Percentiles rank a stretch among this genome's conserved stretches.
phyloP scores from a whole-genome alignment of 2,797 vertebrate genomes.

The Lacerta viridis region DNA sequence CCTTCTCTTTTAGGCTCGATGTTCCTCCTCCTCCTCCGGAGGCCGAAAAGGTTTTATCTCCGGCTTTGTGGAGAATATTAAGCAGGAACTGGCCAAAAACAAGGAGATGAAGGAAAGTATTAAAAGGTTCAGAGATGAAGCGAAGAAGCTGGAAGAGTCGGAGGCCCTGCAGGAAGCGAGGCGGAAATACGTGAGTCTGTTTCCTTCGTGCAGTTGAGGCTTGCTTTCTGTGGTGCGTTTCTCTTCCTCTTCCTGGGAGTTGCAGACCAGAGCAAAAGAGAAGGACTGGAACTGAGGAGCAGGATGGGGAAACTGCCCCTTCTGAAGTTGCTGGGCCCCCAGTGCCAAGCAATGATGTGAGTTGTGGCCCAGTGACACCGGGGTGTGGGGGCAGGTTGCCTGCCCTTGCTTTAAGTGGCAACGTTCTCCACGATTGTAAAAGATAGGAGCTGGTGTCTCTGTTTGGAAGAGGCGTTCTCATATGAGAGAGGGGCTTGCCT shows the following conservation, averaged over 20 bases:
- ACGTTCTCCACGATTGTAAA: too few species aligned
- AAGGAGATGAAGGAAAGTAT: constrained; percentile 98
- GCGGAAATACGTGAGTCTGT: constrained; percentile 91
- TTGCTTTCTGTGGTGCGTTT: neutral
- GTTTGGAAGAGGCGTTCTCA: too few species aligned
- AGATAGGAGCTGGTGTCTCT: too few species aligned
- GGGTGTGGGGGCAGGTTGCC: too few species aligned
- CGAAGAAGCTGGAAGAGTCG: constrained; percentile 94
- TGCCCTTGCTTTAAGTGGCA: too few species aligned
- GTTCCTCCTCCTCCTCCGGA: constrained; percentile 78
- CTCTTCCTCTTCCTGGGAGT: neutral
- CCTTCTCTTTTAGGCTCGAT: constrained; percentile 76
- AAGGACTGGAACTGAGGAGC: neutral
- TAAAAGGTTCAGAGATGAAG: constrained; percentile 94
- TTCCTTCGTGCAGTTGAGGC: too few species aligned
- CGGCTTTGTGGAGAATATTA: constrained; percentile 92
- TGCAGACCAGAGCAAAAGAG: neutral
- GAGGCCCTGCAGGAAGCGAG: constrained; percentile 92
- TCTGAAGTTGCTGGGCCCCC: too few species aligned
- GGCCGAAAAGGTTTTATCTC: constrained; percentile 93
- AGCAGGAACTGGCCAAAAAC: constrained; percentile 94
- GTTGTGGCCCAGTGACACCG: too few species aligned
- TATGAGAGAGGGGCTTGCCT: too few species aligned
- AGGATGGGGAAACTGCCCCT: too few species aligned
- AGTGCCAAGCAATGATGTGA: too few species aligned